Conservation (phyloP, 2,888 invertebrate species). For the Calameuta idolon region DNA sequence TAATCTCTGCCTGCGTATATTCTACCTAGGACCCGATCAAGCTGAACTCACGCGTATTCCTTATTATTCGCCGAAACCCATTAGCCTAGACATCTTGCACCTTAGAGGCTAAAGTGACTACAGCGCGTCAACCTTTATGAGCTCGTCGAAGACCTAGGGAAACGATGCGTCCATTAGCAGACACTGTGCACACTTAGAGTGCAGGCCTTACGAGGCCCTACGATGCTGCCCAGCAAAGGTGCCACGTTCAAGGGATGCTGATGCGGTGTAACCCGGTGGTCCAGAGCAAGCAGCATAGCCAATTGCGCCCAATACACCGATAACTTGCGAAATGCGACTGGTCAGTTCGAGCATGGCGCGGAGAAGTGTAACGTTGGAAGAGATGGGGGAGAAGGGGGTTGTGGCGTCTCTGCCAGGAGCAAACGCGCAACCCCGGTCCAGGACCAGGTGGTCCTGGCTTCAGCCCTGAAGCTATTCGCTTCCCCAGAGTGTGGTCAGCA, state of each 20-base stretch:
- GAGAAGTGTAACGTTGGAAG: not conserved
- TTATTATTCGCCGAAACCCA: not conserved
- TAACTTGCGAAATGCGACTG: conserved; percentile 41
- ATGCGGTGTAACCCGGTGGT: not conserved
- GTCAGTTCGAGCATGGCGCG: not conserved
- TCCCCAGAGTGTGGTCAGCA: conserved; percentile 45
- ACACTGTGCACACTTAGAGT: not conserved
- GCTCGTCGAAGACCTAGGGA: not conserved
- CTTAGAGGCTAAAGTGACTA: not conserved
- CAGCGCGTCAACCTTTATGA: not conserved
- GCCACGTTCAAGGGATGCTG: not conserved
- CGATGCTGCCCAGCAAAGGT: not conserved
- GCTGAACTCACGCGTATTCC: not conserved
- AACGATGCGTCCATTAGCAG: not conserved
- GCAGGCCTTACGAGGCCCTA: not conserved
- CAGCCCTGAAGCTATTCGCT: not conserved
- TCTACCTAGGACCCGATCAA: not conserved
- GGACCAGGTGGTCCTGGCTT: conserved; percentile 31
- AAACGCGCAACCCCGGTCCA: not conserved
- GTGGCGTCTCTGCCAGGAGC: not conserved
- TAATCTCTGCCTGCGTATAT: conserved; percentile 31
- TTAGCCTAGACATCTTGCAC: not conserved
- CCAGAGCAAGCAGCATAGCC: conserved; percentile 8
- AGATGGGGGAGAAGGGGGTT: not conserved
- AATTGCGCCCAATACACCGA: conserved; percentile 40